phyloP scores from a whole-genome alignment of 2,888 invertebrate genomes.

The Drosophila lutescens region DNA sequence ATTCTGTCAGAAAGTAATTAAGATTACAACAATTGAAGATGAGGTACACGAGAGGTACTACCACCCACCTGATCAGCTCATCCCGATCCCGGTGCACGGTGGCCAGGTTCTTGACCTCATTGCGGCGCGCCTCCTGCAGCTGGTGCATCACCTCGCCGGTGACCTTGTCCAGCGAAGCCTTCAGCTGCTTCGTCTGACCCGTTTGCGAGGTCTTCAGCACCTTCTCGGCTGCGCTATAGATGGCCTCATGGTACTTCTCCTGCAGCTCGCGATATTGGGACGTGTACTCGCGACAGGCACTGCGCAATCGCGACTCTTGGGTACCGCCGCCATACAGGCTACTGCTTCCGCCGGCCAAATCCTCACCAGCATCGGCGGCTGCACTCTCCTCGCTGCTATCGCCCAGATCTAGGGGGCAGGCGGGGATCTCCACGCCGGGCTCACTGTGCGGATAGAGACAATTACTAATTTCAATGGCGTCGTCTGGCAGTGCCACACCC shows the following conservation, averaged over 20 bases:
- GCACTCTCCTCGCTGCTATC: conserved; percentile 82
- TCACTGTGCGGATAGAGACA: conserved; percentile 83
- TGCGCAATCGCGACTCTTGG: conserved; percentile 87
- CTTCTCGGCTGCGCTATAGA: conserved; percentile 91
- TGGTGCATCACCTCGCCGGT: conserved; percentile 91
- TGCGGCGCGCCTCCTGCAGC: conserved; percentile 92
- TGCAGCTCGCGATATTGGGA: conserved; percentile 90
- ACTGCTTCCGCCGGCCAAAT: conserved; percentile 82
- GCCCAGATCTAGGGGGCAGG: conserved; percentile 85
- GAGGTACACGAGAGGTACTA: no score
- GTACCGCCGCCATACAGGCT: conserved; percentile 85
- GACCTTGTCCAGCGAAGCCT: conserved; percentile 89
- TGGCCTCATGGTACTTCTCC: conserved; percentile 92
- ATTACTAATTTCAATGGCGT: conserved; percentile 82
- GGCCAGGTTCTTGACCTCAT: conserved; percentile 94
- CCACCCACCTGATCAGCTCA: conserved; percentile 91
- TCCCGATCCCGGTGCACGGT: conserved; percentile 96
- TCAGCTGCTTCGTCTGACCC: conserved; percentile 91
- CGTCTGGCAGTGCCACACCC: conserved; percentile 54
- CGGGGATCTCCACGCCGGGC: conserved; percentile 83
- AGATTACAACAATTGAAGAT: no score
- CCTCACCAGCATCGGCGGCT: conserved; percentile 70
- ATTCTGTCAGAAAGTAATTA: conserved; percentile 65
- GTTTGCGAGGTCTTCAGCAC: conserved; percentile 91
- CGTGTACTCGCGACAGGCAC: conserved; percentile 88